Conservation (phyloP, 2,113 vertebrate genomes). For the Chelonoidis abingdonii region DNA sequence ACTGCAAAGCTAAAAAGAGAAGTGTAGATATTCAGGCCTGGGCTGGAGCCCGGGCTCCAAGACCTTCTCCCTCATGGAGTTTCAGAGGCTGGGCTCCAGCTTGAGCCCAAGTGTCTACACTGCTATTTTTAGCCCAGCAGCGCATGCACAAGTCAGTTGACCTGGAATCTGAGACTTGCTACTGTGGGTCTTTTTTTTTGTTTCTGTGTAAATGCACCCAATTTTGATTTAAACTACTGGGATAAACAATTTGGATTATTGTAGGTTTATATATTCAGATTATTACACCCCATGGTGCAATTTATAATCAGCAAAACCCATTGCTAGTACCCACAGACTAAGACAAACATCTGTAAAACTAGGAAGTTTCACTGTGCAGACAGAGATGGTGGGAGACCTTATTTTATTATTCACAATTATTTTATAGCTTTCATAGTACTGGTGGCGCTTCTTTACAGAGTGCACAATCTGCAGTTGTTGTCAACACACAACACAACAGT, state of each 20-base stretch:
- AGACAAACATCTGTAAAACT: slow-evolving; percentile 16
- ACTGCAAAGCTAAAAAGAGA: not conserved
- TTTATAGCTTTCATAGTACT: not conserved
- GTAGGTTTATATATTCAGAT: not conserved
- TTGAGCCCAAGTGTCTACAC: too few relatives aligned
- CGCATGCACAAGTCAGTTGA: not conserved
- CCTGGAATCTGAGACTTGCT: not conserved
- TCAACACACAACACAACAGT: not conserved
- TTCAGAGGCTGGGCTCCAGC: not conserved
- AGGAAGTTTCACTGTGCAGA: not conserved
- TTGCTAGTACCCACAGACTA: not conserved
- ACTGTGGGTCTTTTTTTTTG: not conserved
- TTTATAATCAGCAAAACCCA: slow-evolving; percentile 2
- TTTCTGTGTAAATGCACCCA: too few relatives aligned
- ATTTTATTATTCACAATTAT: slow-evolving; percentile 3
- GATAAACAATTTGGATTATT: slow-evolving; percentile 5
- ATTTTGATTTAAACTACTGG: not conserved
- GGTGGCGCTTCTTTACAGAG: not conserved
- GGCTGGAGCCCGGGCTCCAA: not conserved
- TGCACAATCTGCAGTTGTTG: not conserved
- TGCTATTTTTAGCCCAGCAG: not conserved
- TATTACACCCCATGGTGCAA: not conserved
- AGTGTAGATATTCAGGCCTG: not conserved
- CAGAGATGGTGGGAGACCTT: not conserved
- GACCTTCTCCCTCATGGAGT: not conserved